phyloP scores from a whole-genome alignment of 1,140 invertebrate species.

The Diorhabda carinulata region DNA sequence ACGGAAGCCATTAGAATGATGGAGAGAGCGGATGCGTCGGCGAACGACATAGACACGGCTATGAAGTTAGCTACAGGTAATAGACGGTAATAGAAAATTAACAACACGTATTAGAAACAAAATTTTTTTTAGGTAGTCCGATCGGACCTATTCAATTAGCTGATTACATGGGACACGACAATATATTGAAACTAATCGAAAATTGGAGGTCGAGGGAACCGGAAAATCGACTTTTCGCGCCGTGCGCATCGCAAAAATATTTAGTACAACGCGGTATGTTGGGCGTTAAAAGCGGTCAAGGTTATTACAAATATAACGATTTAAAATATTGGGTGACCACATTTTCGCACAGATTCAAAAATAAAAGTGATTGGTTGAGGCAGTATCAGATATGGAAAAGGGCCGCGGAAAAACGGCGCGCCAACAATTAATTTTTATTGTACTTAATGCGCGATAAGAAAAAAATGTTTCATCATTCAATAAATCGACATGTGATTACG shows the following conservation, averaged over 20 bases:
- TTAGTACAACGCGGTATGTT: conserved; percentile 77
- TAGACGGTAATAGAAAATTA: too few relatives aligned
- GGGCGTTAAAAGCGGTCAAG: conserved; percentile 80
- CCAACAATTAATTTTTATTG: too few relatives aligned
- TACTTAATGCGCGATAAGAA: neutral
- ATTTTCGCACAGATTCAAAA: conserved; percentile 15
- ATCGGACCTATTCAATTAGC: conserved; percentile 81
- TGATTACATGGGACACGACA: conserved; percentile 79
- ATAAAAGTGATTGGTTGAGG: conserved; percentile 18
- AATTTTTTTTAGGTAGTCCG: conserved; percentile 46
- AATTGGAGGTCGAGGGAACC: neutral
- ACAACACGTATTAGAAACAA: neutral
- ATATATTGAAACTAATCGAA: conserved; percentile 58
- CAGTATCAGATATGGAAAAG: conserved; percentile 19
- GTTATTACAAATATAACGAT: conserved; percentile 78
- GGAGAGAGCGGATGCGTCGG: conserved; percentile 71
- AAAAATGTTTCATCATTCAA: neutral
- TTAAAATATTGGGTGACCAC: conserved; percentile 10
- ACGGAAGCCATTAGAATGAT: conserved; percentile 70
- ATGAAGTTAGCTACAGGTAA: conserved; percentile 84
- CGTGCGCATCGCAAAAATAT: conserved; percentile 63
- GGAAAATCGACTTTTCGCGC: conserved; percentile 53
- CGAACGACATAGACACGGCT: conserved; percentile 75
- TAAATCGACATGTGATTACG: too few relatives aligned
- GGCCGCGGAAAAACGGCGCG: neutral